Percentiles rank a stretch among this genome's conserved stretches.
phyloP scores from a whole-genome alignment of 1,140 invertebrate species.

The Drosophila miranda region DNA sequence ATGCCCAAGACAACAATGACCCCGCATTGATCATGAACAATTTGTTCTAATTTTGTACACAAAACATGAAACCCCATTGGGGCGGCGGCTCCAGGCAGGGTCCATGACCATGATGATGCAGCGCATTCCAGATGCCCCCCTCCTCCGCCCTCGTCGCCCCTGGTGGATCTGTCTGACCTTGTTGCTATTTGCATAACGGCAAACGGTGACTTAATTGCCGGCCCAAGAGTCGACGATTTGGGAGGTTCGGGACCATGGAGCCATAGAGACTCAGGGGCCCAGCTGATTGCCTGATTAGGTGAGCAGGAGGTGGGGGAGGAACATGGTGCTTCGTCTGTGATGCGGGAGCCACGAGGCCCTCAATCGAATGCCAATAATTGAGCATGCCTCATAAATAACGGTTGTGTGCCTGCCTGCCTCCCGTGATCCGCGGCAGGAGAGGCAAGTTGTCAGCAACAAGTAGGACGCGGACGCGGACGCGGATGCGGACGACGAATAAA shows the following conservation, averaged over 20 bases:
- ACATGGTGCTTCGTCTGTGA: conserved; percentile 38
- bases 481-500: conserved; percentile 64
- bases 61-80: conserved; percentile 51
- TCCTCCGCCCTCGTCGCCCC: conserved; percentile 15
- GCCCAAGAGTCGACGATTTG: conserved; percentile 55
- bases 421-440: conserved; percentile 1
- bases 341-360: conserved; percentile 71
- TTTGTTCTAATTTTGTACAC: conserved; percentile 72
- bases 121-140: conserved; percentile 59
- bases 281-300: conserved; percentile 66
- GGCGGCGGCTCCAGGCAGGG: neutral
- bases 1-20: conserved; percentile 29
- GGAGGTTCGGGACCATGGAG: conserved; percentile 35
- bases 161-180: conserved; percentile 61
- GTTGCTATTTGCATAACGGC: conserved; percentile 69
- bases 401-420: conserved; percentile 43
- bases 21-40: conserved; percentile 67
- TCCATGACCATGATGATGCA: conserved; percentile 58
- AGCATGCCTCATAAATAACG: conserved; percentile 79
- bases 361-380: conserved; percentile 76
- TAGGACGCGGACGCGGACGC: conserved; percentile 43
- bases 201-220: conserved; percentile 74
- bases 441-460: conserved; percentile 54
- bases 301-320: conserved; percentile 17
- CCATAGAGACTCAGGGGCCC: conserved; percentile 1